Percentiles rank a stretch among this genome's conserved stretches.
Evolutionary conservation across 2,888 invertebrate species (phyloP).

Genomic region (Cylindroiulus punctatus): DNA sequence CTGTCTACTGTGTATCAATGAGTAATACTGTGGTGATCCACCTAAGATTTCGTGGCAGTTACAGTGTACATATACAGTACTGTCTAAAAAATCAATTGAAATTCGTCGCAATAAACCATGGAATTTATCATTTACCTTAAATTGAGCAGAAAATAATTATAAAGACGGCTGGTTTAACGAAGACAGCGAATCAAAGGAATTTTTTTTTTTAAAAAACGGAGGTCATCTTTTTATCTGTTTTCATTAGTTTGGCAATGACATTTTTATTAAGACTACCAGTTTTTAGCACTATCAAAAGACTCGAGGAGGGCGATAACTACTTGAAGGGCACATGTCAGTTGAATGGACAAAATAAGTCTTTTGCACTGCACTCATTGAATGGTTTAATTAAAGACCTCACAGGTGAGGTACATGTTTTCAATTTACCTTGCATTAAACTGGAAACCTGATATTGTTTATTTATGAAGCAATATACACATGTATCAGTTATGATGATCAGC

Average conservation of each 20-base stretch:
- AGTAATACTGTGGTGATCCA: not conserved
- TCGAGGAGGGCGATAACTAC: not conserved
- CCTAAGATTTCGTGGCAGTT: too few relatives aligned
- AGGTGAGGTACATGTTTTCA: too few relatives aligned
- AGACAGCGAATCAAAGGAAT: not conserved
- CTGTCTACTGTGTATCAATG: not conserved
- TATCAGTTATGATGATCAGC: too few relatives aligned
- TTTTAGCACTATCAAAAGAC: not conserved
- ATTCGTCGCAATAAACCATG: not conserved
- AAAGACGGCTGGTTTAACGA: not conserved
- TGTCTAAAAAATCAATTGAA: not conserved
- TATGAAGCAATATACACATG: too few relatives aligned
- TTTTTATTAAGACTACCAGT: not conserved
- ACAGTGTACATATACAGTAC: too few relatives aligned
- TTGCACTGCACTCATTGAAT: not conserved
- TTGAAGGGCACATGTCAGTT: not conserved
- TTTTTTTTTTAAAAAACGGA: not conserved
- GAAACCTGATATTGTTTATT: too few relatives aligned
- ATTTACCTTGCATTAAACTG: too few relatives aligned
- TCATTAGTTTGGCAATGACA: slow-evolving; percentile 15
- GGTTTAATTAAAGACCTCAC: too few relatives aligned
- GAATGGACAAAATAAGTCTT: not conserved
- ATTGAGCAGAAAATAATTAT: slow-evolving; percentile 12
- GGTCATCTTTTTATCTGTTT: slow-evolving; percentile 27
- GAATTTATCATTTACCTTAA: not conserved